A percentile compares a stretch with the other conserved stretches of the same genome.
Conservation (phyloP, 2,888 invertebrate genomes). For the Acleris cristana region DNA sequence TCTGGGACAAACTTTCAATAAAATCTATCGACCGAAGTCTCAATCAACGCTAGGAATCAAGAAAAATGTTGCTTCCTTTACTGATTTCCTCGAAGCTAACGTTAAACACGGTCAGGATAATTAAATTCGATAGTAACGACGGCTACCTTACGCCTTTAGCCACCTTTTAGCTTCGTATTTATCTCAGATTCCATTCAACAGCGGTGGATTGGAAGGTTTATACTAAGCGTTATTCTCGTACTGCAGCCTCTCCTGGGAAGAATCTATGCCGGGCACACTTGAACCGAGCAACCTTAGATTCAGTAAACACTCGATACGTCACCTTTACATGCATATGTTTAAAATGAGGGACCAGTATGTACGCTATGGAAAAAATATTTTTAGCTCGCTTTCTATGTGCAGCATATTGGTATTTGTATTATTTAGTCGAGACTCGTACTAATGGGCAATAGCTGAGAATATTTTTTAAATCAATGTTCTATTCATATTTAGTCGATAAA, state of each 20-base stretch:
- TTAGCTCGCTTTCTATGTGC: too few species aligned
- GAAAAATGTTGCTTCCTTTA: background rate
- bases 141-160: background rate
- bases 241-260: slow-evolving; percentile 28
- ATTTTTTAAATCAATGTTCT: too few species aligned
- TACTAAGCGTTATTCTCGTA: slow-evolving; percentile 21
- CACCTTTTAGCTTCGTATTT: slow-evolving; percentile 16
- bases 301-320: background rate
- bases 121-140: slow-evolving; percentile 17
- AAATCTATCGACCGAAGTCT: too few species aligned
- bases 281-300: slow-evolving; percentile 8
- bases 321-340: background rate
- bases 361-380: too few species aligned
- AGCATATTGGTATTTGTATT: too few species aligned
- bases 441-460: too few species aligned
- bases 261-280: slow-evolving; percentile 21
- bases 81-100: slow-evolving; percentile 11
- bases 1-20: too few species aligned
- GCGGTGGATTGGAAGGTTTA: slow-evolving; percentile 26
- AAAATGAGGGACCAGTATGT: background rate
- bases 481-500: too few species aligned
- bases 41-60: too few species aligned
- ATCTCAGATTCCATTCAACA: slow-evolving; percentile 25
- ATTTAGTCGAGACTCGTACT: too few species aligned
- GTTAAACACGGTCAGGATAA: slow-evolving; percentile 10